These are phyloP conservation scores for Poeciliopsis prolifica DNA, from an alignment of 2,113 vertebrate species.

Conservation along the genomic window DNA sequence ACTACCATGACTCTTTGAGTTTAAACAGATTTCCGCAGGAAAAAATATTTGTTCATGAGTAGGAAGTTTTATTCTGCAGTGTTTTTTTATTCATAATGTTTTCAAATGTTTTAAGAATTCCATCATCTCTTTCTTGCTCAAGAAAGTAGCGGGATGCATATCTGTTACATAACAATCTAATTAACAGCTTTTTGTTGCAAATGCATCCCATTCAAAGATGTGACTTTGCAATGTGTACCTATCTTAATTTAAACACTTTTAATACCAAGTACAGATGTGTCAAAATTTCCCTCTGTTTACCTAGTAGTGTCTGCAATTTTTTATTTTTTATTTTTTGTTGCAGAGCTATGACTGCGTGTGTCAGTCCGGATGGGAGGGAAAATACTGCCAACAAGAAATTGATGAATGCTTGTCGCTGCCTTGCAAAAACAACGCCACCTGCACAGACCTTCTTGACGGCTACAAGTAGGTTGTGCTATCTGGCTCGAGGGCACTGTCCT, in stretches of 20 bases:
- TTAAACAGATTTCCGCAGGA: slow-evolving; percentile 49
- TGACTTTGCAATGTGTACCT: not conserved
- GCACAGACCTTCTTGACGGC: slow-evolving; percentile 79
- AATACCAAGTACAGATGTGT: slow-evolving; percentile 32
- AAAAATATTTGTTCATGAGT: slow-evolving; percentile 32
- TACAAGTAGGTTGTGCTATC: slow-evolving; percentile 75
- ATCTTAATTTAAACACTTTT: slow-evolving; percentile 1
- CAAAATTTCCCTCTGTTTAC: slow-evolving; percentile 24
- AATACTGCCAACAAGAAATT: slow-evolving; percentile 81
- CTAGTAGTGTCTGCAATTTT: slow-evolving; percentile 28
- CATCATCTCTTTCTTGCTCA: slow-evolving; percentile 14
- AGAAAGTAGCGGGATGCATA: slow-evolving; percentile 1
- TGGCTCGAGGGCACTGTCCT: slow-evolving; percentile 46
- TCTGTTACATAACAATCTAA: slow-evolving; percentile 10
- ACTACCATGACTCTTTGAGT: slow-evolving; percentile 54
- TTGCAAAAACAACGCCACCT: slow-evolving; percentile 84
- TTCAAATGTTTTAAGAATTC: slow-evolving; percentile 16
- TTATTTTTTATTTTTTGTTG: slow-evolving; percentile 22
- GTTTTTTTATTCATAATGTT: slow-evolving; percentile 12
- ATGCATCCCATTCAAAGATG: not conserved
- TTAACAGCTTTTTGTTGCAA: slow-evolving; percentile 18
- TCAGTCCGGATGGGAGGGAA: slow-evolving; percentile 82
- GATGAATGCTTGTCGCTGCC: slow-evolving; percentile 82
- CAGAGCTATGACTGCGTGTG: slow-evolving; percentile 81
- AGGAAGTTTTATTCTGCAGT: slow-evolving; percentile 43